Evolutionary conservation across 2,797 vertebrate species (phyloP), one percentile per base, ranked within the genome.

Genomic region (Lithobates sylvaticus): DNA sequence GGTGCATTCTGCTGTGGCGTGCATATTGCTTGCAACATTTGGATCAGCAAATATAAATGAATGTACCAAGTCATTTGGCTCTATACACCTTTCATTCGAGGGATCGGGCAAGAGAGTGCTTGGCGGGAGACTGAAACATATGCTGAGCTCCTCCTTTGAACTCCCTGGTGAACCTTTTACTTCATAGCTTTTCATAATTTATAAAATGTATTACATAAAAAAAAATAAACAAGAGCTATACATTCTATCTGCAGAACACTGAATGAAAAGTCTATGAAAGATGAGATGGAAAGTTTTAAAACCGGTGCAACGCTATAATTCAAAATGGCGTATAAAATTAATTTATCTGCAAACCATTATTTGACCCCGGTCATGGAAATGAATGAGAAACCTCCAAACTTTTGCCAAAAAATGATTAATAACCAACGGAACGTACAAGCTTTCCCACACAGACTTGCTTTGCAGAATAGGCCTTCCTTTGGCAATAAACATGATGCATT

Each of bases 401-500:
- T 77, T 82, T 71, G 50, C 65, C 36, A n/a, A 44, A 32, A 76
- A 39, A 78, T 71, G 73, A 61, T 86, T 70, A 81, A 77, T 86
- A 86, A 34, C 73, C 73, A 27, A 27, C 26, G 9, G 58, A 61
- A 68, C 32, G 26, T 54, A 58, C 9, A 18, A 23, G 13, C 18
- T 68, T 81, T 81, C 84, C 47, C 77, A 76, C 69, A 74, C 26
- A 74, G 42, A 34, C 71, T 18, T 50, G 39, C 67, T 76, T 36
- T 44, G 84, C 39, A 69, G 34, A 85, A 39, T 32, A 44, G 27
- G 18, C 65, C 67, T 29, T 77, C 42, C 65, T 82, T 82, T 86
- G 72, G 72, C 84, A 81, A 76, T 71, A 76, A 44, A 81, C 29
- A 71, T 86, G 84, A 86, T 76, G 65, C 44, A 81, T 86, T 81